These are phyloP conservation scores for Elysia chlorotica DNA, from an alignment of 1,140 invertebrate species.

Conservation along the genomic window DNA sequence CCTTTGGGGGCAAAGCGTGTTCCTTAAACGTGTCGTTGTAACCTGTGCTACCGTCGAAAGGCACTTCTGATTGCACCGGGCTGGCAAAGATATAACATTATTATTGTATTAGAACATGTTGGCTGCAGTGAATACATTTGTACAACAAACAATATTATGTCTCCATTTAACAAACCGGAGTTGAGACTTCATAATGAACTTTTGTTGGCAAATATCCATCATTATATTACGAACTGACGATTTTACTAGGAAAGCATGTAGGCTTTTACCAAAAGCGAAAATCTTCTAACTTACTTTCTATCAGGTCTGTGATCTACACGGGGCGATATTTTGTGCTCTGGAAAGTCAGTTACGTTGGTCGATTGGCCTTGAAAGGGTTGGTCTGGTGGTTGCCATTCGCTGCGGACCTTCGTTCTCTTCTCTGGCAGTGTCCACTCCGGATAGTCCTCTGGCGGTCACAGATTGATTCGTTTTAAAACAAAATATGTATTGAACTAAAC, in stretches of 20 bases:
- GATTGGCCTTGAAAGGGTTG: conserved; percentile 23
- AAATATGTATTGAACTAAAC: too few relatives aligned
- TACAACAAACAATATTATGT: too few relatives aligned
- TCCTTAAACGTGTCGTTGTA: conserved; percentile 27
- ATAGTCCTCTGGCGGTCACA: conserved; percentile 23
- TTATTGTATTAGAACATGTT: too few relatives aligned
- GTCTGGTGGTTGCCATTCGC: conserved; percentile 2
- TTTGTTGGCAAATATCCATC: too few relatives aligned
- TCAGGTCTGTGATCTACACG: conserved; percentile 13
- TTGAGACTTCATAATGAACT: too few relatives aligned
- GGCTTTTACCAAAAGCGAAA: too few relatives aligned
- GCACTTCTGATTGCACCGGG: conserved; percentile 2
- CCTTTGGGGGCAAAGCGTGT: conserved; percentile 14
- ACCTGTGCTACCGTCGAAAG: conserved; percentile 19
- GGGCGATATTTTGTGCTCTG: conserved; percentile 8
- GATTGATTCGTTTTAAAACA: too few relatives aligned
- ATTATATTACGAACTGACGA: too few relatives aligned
- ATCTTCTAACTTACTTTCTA: neutral
- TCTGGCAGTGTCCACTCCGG: conserved; percentile 22
- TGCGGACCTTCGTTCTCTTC: neutral
- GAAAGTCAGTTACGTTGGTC: conserved; percentile 21
- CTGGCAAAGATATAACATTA: neutral
- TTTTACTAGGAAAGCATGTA: too few relatives aligned
- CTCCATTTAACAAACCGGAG: too few relatives aligned
- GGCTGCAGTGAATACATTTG: too few relatives aligned